Evolutionary conservation across 2,797 vertebrate genomes (phyloP), one percentile per base, ranked within the genome.

Genomic region (Orestias chungarensis): DNA sequence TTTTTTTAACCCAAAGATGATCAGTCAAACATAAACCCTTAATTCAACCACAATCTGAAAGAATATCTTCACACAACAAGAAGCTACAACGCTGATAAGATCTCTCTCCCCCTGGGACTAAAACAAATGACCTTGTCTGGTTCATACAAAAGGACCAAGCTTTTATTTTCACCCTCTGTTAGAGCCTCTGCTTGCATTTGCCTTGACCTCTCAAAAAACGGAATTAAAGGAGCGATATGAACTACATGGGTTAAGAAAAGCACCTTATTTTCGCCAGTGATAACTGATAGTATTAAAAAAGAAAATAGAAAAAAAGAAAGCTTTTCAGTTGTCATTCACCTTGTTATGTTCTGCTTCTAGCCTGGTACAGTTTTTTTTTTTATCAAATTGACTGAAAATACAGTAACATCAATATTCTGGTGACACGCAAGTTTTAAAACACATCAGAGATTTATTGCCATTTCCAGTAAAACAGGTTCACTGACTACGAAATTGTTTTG

Each of bases 61-160:
- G 31, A 1, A 23, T 11, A 59, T 59, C 55, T 35, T 33, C 29
- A 35, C 55, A 59, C 31, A 35, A 59, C 55, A 59, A 33, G 29
- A 59, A 31, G 55, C 35, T 9, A 59, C 29, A 10, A 59, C 2
- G 17, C 8, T 17, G 55, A 59, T 59, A 33, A 20, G 55, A 59
- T 59, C 55, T 35, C 55, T 35, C 31, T 4, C 17, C 14, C 15
- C 29, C 54, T 57, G 54, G 12, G 54, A 57, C 55, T 27, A 17
- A 35, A 11, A 59, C 55, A 59, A 59, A 59, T 35, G 55, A 29
- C 52, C 52, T 31, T 55, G 52, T 17, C 52, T 55, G 52, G 55
- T 35, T 59, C 55, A 59, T 18, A 33, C 31, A 59, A 18, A 9
- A 59, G 31, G 55, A 33, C 31, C 55, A 35, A 59, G 55, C 31